Conservation (phyloP, 1,140 invertebrate genomes). For the Sinella curviseta region DNA sequence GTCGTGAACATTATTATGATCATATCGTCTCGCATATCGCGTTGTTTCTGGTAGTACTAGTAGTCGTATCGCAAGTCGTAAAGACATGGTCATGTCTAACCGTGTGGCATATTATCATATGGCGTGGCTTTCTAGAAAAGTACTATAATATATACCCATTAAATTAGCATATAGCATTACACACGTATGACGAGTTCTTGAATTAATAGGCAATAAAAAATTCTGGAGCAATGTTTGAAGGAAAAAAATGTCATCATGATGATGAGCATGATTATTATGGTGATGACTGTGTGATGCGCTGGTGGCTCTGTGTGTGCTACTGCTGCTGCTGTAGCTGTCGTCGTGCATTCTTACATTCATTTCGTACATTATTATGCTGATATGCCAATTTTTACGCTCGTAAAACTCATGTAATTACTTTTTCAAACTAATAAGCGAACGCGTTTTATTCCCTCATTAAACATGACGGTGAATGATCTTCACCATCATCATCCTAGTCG, state of each 20-base stretch:
- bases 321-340: too few relatives aligned
- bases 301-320: too few relatives aligned
- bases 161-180: slow-evolving; percentile 15
- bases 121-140: neutral
- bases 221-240: neutral
- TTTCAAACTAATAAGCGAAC: slow-evolving; percentile 17
- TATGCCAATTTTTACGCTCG: slow-evolving; percentile 19
- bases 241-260: slow-evolving; percentile 13
- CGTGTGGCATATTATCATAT: neutral
- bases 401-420: slow-evolving; percentile 26
- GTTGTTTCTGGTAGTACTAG: neutral
- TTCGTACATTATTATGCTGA: neutral
- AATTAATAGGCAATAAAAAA: slow-evolving; percentile 26
- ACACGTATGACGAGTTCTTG: slow-evolving; percentile 14
- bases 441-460: slow-evolving; percentile 11
- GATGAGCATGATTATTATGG: neutral
- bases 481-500: neutral
- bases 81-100: neutral
- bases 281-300: slow-evolving; percentile 5
- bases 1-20: neutral
- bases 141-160: neutral
- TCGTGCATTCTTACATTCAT: neutral
- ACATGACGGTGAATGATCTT: slow-evolving; percentile 2
- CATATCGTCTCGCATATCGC: too few relatives aligned
- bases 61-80: neutral